Conservation (phyloP, 2,888 invertebrate genomes). For the Alloscopus bannaensis region DNA sequence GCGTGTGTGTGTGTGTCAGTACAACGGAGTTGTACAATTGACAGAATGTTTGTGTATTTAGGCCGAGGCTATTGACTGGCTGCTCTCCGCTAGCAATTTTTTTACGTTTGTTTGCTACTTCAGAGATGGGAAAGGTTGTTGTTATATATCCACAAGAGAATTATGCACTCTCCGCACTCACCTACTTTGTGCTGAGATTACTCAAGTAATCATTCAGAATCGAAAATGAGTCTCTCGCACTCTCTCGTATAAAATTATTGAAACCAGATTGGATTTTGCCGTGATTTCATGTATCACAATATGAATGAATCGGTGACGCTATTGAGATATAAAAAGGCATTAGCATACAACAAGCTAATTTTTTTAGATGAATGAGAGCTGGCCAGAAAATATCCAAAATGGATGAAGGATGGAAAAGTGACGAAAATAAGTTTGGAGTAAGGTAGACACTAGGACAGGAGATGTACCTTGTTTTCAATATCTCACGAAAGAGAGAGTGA, state of each 20-base stretch:
- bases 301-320: too few species aligned
- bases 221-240: background rate
- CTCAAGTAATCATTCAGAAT: too few species aligned
- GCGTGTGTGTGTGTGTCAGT: too few species aligned
- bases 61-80: constrained; percentile 1
- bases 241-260: background rate
- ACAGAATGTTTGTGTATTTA: background rate
- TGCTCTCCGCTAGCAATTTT: background rate
- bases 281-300: background rate
- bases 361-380: too few species aligned
- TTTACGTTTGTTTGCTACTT: too few species aligned
- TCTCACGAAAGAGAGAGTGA: background rate
- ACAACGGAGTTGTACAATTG: too few species aligned
- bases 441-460: background rate
- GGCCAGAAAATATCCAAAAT: background rate
- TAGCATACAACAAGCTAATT: background rate
- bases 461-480: background rate
- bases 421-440: background rate
- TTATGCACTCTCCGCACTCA: background rate
- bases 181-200: too few species aligned
- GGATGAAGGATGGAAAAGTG: background rate
- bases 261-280: background rate
- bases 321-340: too few species aligned
- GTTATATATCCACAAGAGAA: background rate
- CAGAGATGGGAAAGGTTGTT: too few species aligned